Conservation (phyloP, 2,113 vertebrate genomes). For the Rattus rattus region DNA sequence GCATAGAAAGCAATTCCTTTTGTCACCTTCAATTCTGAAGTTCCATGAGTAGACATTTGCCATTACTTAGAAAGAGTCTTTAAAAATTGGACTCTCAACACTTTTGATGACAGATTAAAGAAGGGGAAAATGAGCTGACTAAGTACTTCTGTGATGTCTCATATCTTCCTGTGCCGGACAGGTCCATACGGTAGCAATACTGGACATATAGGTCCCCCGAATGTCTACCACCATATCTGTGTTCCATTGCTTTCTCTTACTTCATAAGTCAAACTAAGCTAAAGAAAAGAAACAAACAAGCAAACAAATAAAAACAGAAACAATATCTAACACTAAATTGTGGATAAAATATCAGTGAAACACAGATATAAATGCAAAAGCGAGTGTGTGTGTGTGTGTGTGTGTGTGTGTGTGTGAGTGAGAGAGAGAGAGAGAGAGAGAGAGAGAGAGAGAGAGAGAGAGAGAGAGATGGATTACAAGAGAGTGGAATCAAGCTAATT, state of each 20-base stretch:
- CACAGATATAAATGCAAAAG: neutral
- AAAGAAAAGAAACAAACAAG: neutral
- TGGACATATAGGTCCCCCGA: neutral
- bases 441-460: too few relatives aligned
- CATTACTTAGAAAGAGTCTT: neutral
- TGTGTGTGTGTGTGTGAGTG: too few relatives aligned
- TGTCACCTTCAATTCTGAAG: neutral
- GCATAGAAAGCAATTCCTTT: neutral
- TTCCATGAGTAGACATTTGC: neutral
- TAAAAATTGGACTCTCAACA: neutral
- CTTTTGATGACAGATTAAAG: neutral
- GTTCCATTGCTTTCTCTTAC: neutral
- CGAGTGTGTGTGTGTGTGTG: too few relatives aligned
- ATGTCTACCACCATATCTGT: neutral
- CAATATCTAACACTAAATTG: neutral
- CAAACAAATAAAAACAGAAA: neutral
- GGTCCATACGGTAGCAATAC: neutral
- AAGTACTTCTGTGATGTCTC: neutral
- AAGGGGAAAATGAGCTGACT: neutral
- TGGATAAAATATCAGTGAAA: neutral
- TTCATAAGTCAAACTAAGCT: neutral
- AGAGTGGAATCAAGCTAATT: neutral
- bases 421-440: too few relatives aligned
- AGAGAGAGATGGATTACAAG: neutral
- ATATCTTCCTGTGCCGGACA: neutral